Base-by-base conservation (phyloP, 2,888 invertebrate species). In the Drosophila meridiana region DNA sequence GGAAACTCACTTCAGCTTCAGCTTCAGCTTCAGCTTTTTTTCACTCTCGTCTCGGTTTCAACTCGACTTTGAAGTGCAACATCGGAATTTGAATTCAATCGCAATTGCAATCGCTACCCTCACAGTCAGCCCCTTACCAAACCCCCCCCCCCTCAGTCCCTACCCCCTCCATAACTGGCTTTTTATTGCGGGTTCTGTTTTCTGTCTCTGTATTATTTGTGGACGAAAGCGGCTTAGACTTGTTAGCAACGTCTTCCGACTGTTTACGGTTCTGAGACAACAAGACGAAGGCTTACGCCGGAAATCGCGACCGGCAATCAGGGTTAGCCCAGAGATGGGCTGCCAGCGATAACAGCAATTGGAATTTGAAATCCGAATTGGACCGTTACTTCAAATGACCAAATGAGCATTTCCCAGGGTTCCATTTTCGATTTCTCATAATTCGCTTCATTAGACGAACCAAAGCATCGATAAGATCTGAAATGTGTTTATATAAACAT, bases 71-170 rank as follows among this genome's bases (percentile, higher is more conserved):
- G 80, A 89, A 87, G 84, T 87, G 78, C 80, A 71, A 67, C 63
- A 71, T 69, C 57, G 73, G 85, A 84, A 87, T 87, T 78, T 86
- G 85, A 82, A 84, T 84, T 87, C 86, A 89, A 89, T 86, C 82
- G 74, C 78, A 76, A 76, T 71, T 74, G 81, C 66, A 80, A 73
- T 75, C 75, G 83, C 71, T 71, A 65, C 65, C 69, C 69, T 59
- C 65, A 66, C 57, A 55, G 47, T 59, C 26, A 55, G 40, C 26
- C 30, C 36, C 26, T 20, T 4, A 2, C 4, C 28, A 60, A 28
- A 3, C 43, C 13, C 38, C 38, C 45, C 45, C 28, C 32, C 56
- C 48, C 42, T 9, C 55, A 3, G 3, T 48, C 8, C 14, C 7
- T 0, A 13, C 57, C 20, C 20, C 32, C 45, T 52, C 58, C 55